Conservation (phyloP, 2,113 vertebrate species). For the Microtus montanus region DNA sequence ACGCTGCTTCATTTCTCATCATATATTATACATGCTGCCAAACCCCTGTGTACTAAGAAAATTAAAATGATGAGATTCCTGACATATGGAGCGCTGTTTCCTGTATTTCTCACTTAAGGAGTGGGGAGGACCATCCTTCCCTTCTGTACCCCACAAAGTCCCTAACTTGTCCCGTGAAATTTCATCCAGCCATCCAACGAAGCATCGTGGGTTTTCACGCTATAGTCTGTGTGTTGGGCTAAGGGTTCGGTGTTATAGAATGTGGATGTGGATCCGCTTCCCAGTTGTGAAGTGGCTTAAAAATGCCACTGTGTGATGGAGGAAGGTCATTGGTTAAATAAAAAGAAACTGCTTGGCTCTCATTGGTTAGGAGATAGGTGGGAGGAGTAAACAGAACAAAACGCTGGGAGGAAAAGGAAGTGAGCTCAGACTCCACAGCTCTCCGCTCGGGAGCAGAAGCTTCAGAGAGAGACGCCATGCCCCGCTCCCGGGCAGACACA, state of each 20-base stretch:
- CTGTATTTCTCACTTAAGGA: neutral
- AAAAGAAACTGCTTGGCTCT: too few relatives aligned
- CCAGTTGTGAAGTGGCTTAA: neutral
- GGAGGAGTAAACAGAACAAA: too few relatives aligned
- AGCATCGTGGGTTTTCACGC: accelerated
- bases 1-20: neutral
- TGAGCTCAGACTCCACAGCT: too few relatives aligned
- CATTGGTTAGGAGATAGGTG: too few relatives aligned
- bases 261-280: neutral
- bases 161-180: neutral
- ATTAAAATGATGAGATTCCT: neutral
- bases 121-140: neutral
- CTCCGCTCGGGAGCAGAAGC: too few relatives aligned
- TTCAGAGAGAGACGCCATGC: too few relatives aligned
- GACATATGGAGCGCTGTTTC: accelerated
- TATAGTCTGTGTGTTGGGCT: accelerated
- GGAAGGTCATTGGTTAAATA: too few relatives aligned
- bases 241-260: neutral
- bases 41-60: neutral
- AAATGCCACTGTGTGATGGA: accelerated
- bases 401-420: too few relatives aligned
- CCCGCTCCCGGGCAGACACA: too few relatives aligned
- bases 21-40: accelerated
- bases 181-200: neutral
- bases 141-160: neutral